phyloP scores from a whole-genome alignment of 2,888 invertebrate species.

The Nomada lathburiana region DNA sequence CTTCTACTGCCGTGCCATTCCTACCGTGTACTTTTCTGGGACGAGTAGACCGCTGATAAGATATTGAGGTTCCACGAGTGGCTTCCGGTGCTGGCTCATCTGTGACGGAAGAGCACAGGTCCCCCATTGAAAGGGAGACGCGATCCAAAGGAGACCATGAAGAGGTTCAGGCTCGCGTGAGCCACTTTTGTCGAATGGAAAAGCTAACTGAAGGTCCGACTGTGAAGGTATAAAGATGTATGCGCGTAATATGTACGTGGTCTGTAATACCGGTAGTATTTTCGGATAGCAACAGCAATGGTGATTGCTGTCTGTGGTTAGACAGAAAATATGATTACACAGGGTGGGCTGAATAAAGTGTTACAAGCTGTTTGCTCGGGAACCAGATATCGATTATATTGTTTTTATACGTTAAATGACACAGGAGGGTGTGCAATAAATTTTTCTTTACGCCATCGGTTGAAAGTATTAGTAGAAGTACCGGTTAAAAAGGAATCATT shows the following conservation, averaged over 20 bases:
- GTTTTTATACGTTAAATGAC: too few relatives aligned
- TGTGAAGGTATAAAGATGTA: background rate
- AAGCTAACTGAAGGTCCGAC: slow-evolving; percentile 23
- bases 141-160: slow-evolving; percentile 2
- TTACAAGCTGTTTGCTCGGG: too few relatives aligned
- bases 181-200: slow-evolving; percentile 39
- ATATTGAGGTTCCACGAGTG: slow-evolving; percentile 45
- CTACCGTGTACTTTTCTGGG: slow-evolving; percentile 44
- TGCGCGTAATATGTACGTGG: background rate
- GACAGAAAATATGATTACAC: too few relatives aligned
- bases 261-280: too few relatives aligned
- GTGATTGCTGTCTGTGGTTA: too few relatives aligned
- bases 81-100: slow-evolving; percentile 52
- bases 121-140: slow-evolving; percentile 44
- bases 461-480: too few relatives aligned
- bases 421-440: too few relatives aligned
- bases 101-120: slow-evolving; percentile 28
- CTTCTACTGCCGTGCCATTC: slow-evolving; percentile 18
- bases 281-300: too few relatives aligned
- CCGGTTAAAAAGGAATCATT: too few relatives aligned
- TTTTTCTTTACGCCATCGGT: too few relatives aligned
- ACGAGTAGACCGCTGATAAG: slow-evolving; percentile 52
- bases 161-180: background rate
- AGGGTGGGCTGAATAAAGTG: too few relatives aligned
- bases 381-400: too few relatives aligned